These are phyloP conservation scores for Dorcus hopei DNA, from an alignment of 2,888 invertebrate genomes.

Conservation along the genomic window DNA sequence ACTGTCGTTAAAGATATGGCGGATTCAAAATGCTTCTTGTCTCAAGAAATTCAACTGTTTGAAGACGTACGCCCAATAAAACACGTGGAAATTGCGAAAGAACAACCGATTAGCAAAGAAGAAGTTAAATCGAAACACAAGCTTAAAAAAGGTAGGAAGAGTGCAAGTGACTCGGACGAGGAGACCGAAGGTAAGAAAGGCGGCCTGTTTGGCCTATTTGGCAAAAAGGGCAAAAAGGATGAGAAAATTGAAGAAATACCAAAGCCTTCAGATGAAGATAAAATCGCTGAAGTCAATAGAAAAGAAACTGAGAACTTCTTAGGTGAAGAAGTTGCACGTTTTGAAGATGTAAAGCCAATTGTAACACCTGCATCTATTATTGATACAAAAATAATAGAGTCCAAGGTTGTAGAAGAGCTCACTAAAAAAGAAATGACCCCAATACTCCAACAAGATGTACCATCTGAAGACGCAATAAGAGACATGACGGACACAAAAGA, in stretches of 20 bases:
- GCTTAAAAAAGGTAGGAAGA: neutral
- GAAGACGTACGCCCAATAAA: too few species aligned
- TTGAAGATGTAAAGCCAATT: conserved; percentile 32
- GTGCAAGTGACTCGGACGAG: conserved; percentile 23
- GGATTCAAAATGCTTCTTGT: neutral
- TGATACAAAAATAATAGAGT: neutral
- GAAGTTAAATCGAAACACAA: neutral
- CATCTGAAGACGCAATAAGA: conserved; percentile 30
- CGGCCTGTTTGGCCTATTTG: conserved; percentile 30
- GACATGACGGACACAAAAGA: conserved; percentile 34
- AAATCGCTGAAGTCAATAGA: neutral
- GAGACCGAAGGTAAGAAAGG: conserved; percentile 28
- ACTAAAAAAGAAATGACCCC: too few species aligned
- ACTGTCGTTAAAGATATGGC: neutral
- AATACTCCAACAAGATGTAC: neutral
- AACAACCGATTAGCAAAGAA: neutral
- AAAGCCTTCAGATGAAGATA: conserved; percentile 11
- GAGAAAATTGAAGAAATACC: conserved; percentile 13
- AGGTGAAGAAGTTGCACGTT: conserved; percentile 32
- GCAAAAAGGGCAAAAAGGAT: conserved; percentile 25
- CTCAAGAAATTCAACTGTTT: too few species aligned
- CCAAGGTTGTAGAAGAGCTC: neutral
- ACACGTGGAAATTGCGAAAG: neutral
- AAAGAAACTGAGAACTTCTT: conserved; percentile 18
- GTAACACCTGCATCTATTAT: too few species aligned